Base-by-base conservation (phyloP, 2,888 invertebrate genomes). In the Tholera decimalis region DNA sequence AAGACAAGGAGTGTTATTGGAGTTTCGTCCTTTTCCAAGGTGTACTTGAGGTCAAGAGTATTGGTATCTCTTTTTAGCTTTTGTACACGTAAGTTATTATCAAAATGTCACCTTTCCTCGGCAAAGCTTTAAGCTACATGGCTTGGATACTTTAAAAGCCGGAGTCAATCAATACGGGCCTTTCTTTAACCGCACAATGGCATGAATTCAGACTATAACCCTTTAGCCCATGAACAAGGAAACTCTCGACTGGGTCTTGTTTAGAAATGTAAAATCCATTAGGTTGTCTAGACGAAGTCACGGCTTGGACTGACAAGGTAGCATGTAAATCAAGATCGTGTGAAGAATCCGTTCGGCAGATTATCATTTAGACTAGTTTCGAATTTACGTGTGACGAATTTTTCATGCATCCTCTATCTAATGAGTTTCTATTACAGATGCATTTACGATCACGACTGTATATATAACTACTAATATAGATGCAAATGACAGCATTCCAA, bases 231-330 rank as follows among this genome's bases (percentile, higher is more conserved):
- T 18, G 46, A 55, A 58, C 60, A 72, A 65, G 56, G 59, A 69
- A 26, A 51, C 28, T 69, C 43, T 64, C 57, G 20, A 28, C 43
- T 71, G 56, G 24, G 24, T 55, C 35, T 55, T 55, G 73, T 53
- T 53, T 59, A 67, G 64, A 72, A 15, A 35, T 66, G 54, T 65
- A 37, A 55, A 68, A 68, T 55, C 70, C 50, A 80, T 77, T 80
- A 67, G 62, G 11, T 46, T 2, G 79, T 79, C 80, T 80, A 80
- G 82, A 79, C 82, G 18, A 44, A 75, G 75, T 70, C 76, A 67
- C 60, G 67, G 60, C 20, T 54, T 53, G 54, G 46, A 24, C 55
- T 18, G 33, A 69, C 64, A 56, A 56, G 53, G 53, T 67, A 47
- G 51, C 62, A 70, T 82, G 76, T 70, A 76, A 79, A 80, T 80